A percentile compares a stretch with the other conserved stretches of the same genome.
Evolutionary conservation across 2,888 invertebrate genomes (phyloP).

Genomic region (Hemicrepidius hirtus): DNA sequence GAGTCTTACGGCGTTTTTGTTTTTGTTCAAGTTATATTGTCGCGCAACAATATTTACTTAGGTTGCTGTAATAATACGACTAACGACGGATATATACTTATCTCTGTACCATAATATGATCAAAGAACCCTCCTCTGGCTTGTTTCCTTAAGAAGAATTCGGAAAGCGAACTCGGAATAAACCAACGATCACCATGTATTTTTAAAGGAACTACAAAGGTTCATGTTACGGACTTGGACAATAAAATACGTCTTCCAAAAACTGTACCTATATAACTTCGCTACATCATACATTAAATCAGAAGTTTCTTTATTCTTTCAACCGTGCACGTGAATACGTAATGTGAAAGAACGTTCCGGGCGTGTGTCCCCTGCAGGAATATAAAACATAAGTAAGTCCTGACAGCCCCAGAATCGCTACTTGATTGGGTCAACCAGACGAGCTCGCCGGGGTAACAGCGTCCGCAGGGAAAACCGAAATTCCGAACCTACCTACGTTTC

Average conservation of each 20-base stretch:
- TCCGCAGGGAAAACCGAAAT: slow-evolving; percentile 57
- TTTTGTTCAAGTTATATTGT: slow-evolving; percentile 44
- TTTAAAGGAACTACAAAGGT: slow-evolving; percentile 27
- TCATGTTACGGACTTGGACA: slow-evolving; percentile 42
- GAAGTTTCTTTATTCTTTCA: slow-evolving; percentile 62
- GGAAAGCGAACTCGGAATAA: not conserved
- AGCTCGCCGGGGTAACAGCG: slow-evolving; percentile 53
- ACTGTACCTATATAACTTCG: slow-evolving; percentile 47
- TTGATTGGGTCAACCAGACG: slow-evolving; percentile 67
- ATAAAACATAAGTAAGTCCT: slow-evolving; percentile 68
- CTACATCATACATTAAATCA: slow-evolving; percentile 59
- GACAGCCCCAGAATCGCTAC: slow-evolving; percentile 67
- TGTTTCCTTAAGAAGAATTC: slow-evolving; percentile 11
- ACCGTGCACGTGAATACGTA: slow-evolving; percentile 58
- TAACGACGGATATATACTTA: slow-evolving; percentile 21
- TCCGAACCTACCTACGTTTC: slow-evolving; percentile 54
- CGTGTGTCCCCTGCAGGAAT: slow-evolving; percentile 63
- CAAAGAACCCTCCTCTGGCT: slow-evolving; percentile 28
- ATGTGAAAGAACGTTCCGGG: slow-evolving; percentile 55
- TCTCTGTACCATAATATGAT: slow-evolving; percentile 21
- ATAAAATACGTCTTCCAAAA: slow-evolving; percentile 37
- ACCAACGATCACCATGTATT: slow-evolving; percentile 9
- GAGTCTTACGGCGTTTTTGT: slow-evolving; percentile 42
- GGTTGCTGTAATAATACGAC: slow-evolving; percentile 50
- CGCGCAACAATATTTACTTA: slow-evolving; percentile 57